Conservation (phyloP, 2,797 vertebrate species). For the Ficedula albicollis region DNA sequence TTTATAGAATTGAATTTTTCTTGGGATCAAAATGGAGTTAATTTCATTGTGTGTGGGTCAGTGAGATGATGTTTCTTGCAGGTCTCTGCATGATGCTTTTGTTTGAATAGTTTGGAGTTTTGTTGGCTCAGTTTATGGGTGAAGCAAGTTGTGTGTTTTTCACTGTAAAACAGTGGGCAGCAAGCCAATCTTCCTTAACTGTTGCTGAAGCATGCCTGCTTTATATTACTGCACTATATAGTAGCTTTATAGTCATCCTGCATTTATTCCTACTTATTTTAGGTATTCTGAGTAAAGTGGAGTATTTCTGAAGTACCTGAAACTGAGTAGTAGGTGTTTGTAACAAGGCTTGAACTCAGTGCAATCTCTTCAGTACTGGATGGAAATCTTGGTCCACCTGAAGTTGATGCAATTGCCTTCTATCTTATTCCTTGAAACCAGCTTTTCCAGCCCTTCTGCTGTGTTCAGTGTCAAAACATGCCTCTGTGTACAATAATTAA, state of each 20-base stretch:
- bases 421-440: background rate
- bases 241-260: background rate
- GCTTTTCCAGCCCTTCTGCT: background rate
- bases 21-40: background rate
- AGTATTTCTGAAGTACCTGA: background rate
- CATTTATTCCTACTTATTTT: background rate
- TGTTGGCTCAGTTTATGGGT: background rate
- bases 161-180: background rate
- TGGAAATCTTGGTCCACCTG: background rate
- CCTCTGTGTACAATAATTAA: background rate
- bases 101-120: background rate
- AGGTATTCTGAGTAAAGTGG: background rate
- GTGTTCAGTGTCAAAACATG: background rate
- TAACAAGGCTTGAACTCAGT: background rate
- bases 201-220: background rate
- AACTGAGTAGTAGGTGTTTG: background rate
- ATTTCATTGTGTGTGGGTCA: background rate
- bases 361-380: background rate
- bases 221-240: background rate
- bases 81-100: background rate
- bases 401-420: background rate
- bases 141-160: background rate
- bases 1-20: background rate
- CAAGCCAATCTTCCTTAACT: background rate
- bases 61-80: background rate